Base-by-base conservation (phyloP, 2,888 invertebrate species). In the Amiota mariae region DNA sequence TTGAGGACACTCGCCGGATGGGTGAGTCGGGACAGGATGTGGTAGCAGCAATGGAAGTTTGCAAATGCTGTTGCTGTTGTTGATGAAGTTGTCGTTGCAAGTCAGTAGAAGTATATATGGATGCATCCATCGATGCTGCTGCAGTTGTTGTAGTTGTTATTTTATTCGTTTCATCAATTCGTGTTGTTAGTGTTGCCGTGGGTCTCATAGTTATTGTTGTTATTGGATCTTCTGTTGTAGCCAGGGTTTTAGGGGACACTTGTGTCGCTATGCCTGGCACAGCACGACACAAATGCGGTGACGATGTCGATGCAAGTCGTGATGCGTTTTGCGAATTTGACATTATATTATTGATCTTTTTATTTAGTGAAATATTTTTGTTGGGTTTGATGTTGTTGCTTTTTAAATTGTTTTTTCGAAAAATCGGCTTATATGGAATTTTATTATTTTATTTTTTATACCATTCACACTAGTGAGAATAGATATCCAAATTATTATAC, bases 1-100 rank as follows among this genome's bases (percentile, higher is more conserved):
- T 88, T 64, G 89, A 87, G 72, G 89, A 88, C 24, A 89, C 89
- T n/a, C 89, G 85, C 9, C 89, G 85, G 75, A 89, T 89, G 61
- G 88, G 88, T 36, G 89, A 89, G 70, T 86, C 89, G 67, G 89
- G 89, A 71, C 88, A 89, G 75, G 89, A 89, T 36, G 85, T 73
- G 64, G 85, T 72, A 72, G 78, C 71, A 72, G 73, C 59, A 75
- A 46, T 68, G 57, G 70, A 46, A 63, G 13, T 70, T 54, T 70
- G 15, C 71, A 72, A 57, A 47, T 71, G 73, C 18, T 70, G 74
- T 56, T 46, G 70, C 15, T 51, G 36, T 51, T n/a, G 73, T 20
- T 77, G 79, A 6, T 77, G 78, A 75, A 82, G 57, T 36, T 36
- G 36, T 36, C 36, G 36, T 36, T 36, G 36, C 36, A 36, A 36